Evolutionary conservation across 2,797 vertebrate genomes (phyloP), one percentile per base, ranked within the genome.

Genomic region (Megaceryle alcyon): DNA sequence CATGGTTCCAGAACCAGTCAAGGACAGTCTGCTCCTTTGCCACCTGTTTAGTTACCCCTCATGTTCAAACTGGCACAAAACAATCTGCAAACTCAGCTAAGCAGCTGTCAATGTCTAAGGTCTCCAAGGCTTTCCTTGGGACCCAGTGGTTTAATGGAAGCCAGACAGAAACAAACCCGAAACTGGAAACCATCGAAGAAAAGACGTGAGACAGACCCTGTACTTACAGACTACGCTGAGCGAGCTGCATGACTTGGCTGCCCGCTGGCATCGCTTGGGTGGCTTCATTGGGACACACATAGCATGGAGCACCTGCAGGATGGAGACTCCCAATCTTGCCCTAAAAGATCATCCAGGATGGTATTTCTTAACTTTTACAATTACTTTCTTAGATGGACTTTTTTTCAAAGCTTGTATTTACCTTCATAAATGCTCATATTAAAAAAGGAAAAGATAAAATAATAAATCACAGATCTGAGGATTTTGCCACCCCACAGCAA

Each of bases 91-190:
- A 68, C 57, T 51, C 43, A 51, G 61, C 70, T 63, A 71, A 61
- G 54, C 0, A 0, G 18, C 26, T 73, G 25, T 44, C 46, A 66
- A 25, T 1, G 0, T 22, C 54, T 31, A 39, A 53, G 31, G 20
- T 68, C 19, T 49, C 49, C 18, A n/a, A 75, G 41, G 48, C 28
- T 73, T 31, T 51, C 66, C 25, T 7, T 21, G 60, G 26, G 35
- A 82, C n/a, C 15, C 19, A 59, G 23, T 8, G 9, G 19, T 46
- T 66, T 64, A 18, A 41, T 14, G 61, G 46, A 90, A 92, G 51
- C 49, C 12, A 65, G 20, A n/a, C 4, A 33, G 43, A 80, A 77
- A 54, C 8, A 44, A 87, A 57, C 12, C 10, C 56, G 21, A 6
- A 90, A 65, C 19, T n/a, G 14, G 54, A 90, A 60, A 43, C 26